A percentile compares a stretch with the other conserved stretches of the same genome.
Evolutionary conservation across 2,113 vertebrate species (phyloP).

Genomic region (Gymnogyps californianus): DNA sequence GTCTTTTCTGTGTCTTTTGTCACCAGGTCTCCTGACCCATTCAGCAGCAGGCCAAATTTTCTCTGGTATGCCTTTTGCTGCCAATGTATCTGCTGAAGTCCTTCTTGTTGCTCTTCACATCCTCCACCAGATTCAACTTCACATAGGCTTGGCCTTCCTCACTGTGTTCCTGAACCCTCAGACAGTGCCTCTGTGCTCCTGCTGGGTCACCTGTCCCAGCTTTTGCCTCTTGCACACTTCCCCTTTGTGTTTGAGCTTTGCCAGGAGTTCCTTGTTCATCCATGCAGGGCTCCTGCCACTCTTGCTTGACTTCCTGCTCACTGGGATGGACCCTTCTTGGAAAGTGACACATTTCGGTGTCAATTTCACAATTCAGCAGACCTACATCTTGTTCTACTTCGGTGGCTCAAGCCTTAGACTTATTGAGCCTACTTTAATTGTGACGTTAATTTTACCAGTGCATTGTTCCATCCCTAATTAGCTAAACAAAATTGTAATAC

Average conservation of each 20-base stretch:
- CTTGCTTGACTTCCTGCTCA: background rate
- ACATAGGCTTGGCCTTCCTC: background rate
- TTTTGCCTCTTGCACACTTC: background rate
- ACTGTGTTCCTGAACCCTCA: background rate
- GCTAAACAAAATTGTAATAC: background rate
- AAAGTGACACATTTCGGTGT: background rate
- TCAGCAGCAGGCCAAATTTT: background rate
- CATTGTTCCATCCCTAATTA: conserved; percentile 26
- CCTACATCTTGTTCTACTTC: background rate
- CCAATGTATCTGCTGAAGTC: background rate
- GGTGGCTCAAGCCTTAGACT: background rate
- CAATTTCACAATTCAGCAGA: background rate
- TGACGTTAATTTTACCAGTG: conserved; percentile 11
- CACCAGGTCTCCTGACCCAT: background rate
- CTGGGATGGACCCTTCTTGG: background rate
- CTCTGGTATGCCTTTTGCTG: background rate
- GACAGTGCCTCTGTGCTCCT: background rate
- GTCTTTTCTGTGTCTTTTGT: background rate
- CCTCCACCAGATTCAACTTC: background rate
- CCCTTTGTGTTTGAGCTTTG: background rate
- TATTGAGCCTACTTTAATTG: background rate
- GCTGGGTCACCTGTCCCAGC: background rate
- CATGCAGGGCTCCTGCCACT: background rate
- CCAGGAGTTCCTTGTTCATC: background rate
- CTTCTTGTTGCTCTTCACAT: background rate